phyloP scores from a whole-genome alignment of 2,113 vertebrate species.

The Noturus placidus region DNA sequence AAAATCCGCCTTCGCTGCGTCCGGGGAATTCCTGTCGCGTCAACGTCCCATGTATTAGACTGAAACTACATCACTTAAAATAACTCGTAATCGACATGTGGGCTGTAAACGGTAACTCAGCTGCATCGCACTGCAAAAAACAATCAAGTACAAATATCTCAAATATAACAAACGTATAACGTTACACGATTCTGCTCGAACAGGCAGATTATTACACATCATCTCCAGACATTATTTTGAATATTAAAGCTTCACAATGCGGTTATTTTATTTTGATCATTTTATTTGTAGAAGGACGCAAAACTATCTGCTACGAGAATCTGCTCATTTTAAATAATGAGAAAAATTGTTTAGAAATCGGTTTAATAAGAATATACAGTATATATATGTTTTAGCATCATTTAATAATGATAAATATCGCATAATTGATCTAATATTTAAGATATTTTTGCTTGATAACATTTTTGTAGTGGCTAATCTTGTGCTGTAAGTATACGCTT shows the following conservation, averaged over 20 bases:
- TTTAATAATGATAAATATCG: not conserved
- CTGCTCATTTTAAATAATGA: not conserved
- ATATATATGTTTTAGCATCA: not conserved
- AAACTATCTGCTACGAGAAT: not conserved
- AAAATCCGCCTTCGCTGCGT: conserved; percentile 41
- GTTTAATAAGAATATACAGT: not conserved
- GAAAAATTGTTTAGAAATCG: not conserved
- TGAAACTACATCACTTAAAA: not conserved
- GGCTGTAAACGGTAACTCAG: not conserved
- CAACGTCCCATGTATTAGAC: not conserved
- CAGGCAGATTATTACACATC: not conserved
- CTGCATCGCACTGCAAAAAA: not conserved
- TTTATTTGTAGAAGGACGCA: no score
- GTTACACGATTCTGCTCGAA: not conserved
- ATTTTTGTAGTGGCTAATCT: not conserved
- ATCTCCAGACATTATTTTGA: not conserved
- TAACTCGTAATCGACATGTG: not conserved
- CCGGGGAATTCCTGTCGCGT: not conserved
- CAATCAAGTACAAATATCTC: not conserved
- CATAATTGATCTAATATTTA: not conserved
- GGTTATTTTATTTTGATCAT: not conserved
- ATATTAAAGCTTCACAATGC: not conserved
- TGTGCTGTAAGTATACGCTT: not conserved
- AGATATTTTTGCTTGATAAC: not conserved
- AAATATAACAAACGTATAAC: not conserved